phyloP scores from a whole-genome alignment of 2,797 vertebrate genomes.

The Decapterus maruadsi region DNA sequence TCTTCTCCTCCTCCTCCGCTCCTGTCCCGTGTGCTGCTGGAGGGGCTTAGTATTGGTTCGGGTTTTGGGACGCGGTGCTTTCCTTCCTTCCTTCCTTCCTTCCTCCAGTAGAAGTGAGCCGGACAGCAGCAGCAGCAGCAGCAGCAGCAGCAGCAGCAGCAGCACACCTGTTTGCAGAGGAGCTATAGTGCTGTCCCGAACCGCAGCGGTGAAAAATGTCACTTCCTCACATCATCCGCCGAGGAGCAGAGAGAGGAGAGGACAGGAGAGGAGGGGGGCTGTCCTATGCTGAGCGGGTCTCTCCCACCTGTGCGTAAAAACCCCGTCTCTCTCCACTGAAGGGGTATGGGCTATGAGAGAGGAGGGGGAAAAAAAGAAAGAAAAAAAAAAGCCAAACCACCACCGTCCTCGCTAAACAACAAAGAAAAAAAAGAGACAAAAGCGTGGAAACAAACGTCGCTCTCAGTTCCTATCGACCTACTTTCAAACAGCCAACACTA shows the following conservation, averaged over 20 bases:
- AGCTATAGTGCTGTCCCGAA: slow-evolving; percentile 87
- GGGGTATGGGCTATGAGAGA: slow-evolving; percentile 21
- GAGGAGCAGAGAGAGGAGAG: slow-evolving; percentile 48
- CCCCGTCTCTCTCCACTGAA: slow-evolving; percentile 65
- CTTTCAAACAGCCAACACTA: slow-evolving; percentile 74
- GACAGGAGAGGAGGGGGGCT: slow-evolving; percentile 76
- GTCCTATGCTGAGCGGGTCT: slow-evolving; percentile 86
- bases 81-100: neutral
- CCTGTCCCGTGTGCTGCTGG: slow-evolving; percentile 78
- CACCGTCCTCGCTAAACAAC: slow-evolving; percentile 78
- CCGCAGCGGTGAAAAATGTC: slow-evolving; percentile 87
- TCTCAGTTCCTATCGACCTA: slow-evolving; percentile 78
- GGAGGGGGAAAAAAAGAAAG: slow-evolving; percentile 26
- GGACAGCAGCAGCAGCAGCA: slow-evolving; percentile 37
- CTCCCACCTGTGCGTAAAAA: slow-evolving; percentile 89
- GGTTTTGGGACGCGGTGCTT: slow-evolving; percentile 65
- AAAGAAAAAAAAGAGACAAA: slow-evolving; percentile 77
- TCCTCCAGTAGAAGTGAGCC: slow-evolving; percentile 70
- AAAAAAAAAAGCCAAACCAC: neutral
- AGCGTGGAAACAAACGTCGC: slow-evolving; percentile 75
- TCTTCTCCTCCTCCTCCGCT: slow-evolving; percentile 66
- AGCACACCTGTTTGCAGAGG: slow-evolving; percentile 95
- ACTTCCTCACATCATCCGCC: slow-evolving; percentile 85
- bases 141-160: slow-evolving; percentile 84
- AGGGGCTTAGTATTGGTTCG: slow-evolving; percentile 56